These are phyloP conservation scores for Addax nasomaculatus DNA, from an alignment of 2,113 vertebrate genomes.

Conservation along the genomic window DNA sequence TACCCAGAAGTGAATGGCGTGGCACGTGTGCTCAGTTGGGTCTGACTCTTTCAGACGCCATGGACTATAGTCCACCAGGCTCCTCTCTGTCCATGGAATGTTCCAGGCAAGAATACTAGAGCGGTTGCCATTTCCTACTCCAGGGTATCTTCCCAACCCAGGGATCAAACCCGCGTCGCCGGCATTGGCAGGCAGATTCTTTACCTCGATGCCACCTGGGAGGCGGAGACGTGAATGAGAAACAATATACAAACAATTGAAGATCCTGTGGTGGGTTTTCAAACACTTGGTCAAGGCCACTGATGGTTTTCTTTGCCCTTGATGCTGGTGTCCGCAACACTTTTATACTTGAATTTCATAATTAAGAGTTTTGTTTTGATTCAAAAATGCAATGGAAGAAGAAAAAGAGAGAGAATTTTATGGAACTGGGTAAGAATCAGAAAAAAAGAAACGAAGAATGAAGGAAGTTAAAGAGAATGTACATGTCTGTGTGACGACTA, in stretches of 20 bases:
- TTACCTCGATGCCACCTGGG: background rate
- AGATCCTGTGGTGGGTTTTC: background rate
- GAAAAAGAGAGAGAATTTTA: background rate
- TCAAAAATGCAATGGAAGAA: background rate
- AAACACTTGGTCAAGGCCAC: background rate
- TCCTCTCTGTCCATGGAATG: background rate
- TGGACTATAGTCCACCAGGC: background rate
- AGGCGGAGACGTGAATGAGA: background rate
- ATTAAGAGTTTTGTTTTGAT: background rate
- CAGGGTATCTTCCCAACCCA: background rate
- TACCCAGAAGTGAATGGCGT: background rate
- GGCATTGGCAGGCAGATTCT: background rate
- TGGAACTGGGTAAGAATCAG: background rate
- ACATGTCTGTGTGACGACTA: fast-evolving
- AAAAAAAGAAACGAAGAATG: background rate
- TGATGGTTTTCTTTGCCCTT: background rate
- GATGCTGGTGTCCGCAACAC: background rate
- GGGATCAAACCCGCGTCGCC: fast-evolving
- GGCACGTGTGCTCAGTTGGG: background rate
- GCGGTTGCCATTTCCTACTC: background rate
- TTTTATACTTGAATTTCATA: background rate
- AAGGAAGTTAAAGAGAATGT: background rate
- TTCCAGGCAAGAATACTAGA: background rate
- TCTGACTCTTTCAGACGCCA: background rate
- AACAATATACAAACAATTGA: background rate